These are phyloP conservation scores for Epirrhoe alternata DNA, from an alignment of 2,888 invertebrate genomes.

Conservation along the genomic window DNA sequence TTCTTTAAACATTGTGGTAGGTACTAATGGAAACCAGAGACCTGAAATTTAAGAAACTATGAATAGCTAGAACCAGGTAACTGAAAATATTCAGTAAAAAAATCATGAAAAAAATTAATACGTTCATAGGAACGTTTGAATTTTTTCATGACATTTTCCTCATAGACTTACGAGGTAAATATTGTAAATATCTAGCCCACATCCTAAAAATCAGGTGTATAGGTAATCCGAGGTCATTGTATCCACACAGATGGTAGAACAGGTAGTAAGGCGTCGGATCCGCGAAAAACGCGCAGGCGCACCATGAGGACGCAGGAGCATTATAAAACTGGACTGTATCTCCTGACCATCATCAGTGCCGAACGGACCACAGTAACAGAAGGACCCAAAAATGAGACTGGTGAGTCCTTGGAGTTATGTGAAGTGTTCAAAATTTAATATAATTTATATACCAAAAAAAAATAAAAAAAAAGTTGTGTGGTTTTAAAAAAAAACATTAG, in stretches of 20 bases:
- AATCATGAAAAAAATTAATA: too few relatives aligned
- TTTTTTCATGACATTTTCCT: not conserved
- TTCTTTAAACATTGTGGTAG: too few relatives aligned
- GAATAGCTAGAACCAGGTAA: too few relatives aligned
- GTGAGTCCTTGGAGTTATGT: constrained; percentile 76
- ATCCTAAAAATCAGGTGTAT: constrained; percentile 47
- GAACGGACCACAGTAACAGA: constrained; percentile 67
- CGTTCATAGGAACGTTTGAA: too few relatives aligned
- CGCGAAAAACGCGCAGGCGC: constrained; percentile 61
- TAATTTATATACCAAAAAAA: constrained; percentile 6
- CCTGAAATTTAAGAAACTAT: too few relatives aligned
- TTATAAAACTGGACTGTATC: constrained; percentile 74
- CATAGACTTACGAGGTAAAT: not conserved
- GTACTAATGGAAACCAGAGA: too few relatives aligned
- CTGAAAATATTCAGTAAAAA: too few relatives aligned
- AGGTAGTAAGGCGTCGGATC: constrained; percentile 41
- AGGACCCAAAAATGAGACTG: constrained; percentile 81
- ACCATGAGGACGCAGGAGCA: constrained; percentile 74
- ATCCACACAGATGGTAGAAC: constrained; percentile 41
- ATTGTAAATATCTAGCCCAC: not conserved
- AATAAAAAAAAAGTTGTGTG: constrained; percentile 7
- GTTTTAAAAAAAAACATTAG: not conserved
- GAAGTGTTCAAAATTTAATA: constrained; percentile 45
- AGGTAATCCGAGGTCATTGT: constrained; percentile 77
- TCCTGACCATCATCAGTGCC: constrained; percentile 72